Conservation (phyloP, 2,113 vertebrate species). For the Struthidea cinerea region DNA sequence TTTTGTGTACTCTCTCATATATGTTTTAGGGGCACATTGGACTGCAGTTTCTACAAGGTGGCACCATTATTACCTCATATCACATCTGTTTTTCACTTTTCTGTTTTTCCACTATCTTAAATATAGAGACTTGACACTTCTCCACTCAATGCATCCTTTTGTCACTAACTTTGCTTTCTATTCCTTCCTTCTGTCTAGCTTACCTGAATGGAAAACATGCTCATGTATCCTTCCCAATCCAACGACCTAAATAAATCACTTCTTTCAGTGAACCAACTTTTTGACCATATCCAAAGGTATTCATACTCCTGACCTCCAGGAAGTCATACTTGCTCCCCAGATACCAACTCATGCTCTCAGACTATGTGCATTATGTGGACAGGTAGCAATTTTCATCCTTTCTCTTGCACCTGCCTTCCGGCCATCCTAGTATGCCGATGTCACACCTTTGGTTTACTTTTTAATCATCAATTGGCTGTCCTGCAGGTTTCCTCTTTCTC, state of each 20-base stretch:
- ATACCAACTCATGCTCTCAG: background rate
- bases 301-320: background rate
- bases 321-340: background rate
- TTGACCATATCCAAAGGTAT: background rate
- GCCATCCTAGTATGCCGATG: background rate
- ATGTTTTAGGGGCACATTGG: background rate
- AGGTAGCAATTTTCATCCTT: background rate
- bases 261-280: background rate
- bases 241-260: background rate
- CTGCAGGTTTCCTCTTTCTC: background rate
- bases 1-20: background rate
- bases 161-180: background rate
- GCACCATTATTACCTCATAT: background rate
- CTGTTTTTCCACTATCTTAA: background rate
- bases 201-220: background rate
- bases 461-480: background rate
- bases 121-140: background rate
- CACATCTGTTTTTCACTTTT: background rate
- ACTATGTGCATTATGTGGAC: background rate
- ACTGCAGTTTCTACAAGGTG: background rate
- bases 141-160: background rate
- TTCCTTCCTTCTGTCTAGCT: background rate
- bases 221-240: background rate
- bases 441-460: background rate
- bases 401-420: background rate